These are phyloP conservation scores for Benitochromis conjunctus DNA, from an alignment of 2,113 vertebrate genomes.

Conservation along the genomic window DNA sequence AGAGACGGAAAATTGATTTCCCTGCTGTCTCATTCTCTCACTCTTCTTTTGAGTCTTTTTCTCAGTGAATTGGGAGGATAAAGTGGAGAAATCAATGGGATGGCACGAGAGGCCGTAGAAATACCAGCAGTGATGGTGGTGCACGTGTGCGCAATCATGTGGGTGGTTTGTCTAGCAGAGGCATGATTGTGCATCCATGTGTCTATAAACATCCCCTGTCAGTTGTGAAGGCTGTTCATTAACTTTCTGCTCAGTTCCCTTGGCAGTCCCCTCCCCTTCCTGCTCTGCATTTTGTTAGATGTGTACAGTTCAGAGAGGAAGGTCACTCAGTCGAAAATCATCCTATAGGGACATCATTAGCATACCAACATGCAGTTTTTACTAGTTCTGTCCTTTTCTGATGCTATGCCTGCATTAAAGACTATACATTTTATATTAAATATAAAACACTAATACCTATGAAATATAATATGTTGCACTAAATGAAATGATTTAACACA, in stretches of 20 bases:
- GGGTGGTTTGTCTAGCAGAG: background rate
- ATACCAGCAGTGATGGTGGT: background rate
- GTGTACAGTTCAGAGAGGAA: conserved; percentile 27
- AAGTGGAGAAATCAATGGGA: background rate
- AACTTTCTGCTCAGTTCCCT: conserved; percentile 2
- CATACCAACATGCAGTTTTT: background rate
- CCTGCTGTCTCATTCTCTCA: conserved; percentile 35
- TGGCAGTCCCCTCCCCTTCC: background rate
- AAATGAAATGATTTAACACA: background rate
- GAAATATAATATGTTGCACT: background rate
- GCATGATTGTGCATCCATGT: background rate
- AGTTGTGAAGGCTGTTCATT: conserved; percentile 18
- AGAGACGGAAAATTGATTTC: conserved; percentile 46
- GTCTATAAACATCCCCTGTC: background rate
- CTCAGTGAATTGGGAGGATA: background rate
- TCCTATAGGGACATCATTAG: conserved; percentile 41
- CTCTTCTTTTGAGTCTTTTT: conserved; percentile 1
- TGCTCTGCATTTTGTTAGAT: background rate
- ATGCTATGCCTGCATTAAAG: background rate
- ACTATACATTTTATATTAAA: background rate
- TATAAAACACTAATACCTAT: background rate
- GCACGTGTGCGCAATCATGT: background rate
- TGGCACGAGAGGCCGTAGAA: background rate
- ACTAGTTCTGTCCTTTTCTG: background rate
- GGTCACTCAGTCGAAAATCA: conserved; percentile 24